Base-by-base conservation (phyloP, 2,888 invertebrate species). In the Tenthredo amoena region DNA sequence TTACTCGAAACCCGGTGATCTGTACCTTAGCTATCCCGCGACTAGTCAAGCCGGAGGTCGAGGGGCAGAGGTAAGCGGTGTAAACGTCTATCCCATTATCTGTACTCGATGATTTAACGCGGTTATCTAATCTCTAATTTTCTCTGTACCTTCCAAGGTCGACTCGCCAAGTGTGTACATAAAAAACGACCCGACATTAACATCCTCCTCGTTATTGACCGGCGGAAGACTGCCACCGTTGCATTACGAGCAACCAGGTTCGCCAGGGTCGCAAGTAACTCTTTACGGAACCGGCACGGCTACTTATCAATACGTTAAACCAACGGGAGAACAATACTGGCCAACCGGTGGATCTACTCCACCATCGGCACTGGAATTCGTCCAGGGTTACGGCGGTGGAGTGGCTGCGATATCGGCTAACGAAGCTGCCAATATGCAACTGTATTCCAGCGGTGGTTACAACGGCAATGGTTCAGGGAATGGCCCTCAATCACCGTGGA, bases 111-210 rank as follows among this genome's bases (percentile, higher is more conserved):
- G 26, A 31, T 62, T 26, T 31, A 26, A 26, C 68, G 68, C 68
- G 21, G 26, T 58, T 18, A 40, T 43, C 47, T 26, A 43, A 68
- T 84, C 65, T 55, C 31, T 4, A 1, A 43, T 15, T 72, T 68
- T 47, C 21, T 85, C 62, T 76, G 1, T 81, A 50, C 84, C 58
- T 7, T 43, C 15, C 18, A 85, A 93, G 91, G 89, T 92, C 34
- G 93, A 93, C 68, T 89, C 92, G 0, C 95, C 96, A 0, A 94
- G 95, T 89, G 94, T 96, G 86, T 94, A 96, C 90, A 96, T 95
- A 92, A 95, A 96, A 88, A 94, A 94, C 86, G 96, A 96, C 92
- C 96, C 96, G n/a, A 96, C 96, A 76, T 93, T 96, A 81, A 95
- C 95, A 0, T 95, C 96, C 0, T 95, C 96, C 0, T 95, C 95